These are phyloP conservation scores for Girardinichthys multiradiatus DNA, from an alignment of 2,113 vertebrate species.

Conservation along the genomic window DNA sequence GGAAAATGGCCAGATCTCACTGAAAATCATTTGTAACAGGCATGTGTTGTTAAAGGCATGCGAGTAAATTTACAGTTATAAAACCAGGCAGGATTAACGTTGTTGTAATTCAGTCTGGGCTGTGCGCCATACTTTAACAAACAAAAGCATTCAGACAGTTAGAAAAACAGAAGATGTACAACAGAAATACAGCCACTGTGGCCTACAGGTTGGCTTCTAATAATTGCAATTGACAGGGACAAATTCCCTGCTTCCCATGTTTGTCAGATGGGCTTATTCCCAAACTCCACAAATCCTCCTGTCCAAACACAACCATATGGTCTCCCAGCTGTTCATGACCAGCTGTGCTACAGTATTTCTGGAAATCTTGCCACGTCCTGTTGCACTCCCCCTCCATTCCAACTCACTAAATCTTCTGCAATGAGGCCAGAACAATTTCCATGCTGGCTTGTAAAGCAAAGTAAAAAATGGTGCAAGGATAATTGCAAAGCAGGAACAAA, in stretches of 20 bases:
- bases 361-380: conserved; percentile 37
- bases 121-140: conserved; percentile 42
- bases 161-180: conserved; percentile 29
- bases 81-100: conserved; percentile 15
- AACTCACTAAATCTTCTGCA: conserved; percentile 58
- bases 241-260: conserved; percentile 69
- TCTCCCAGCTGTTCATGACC: conserved; percentile 72
- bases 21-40: not conserved
- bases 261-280: conserved; percentile 76
- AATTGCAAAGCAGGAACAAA: conserved; percentile 36
- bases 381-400: conserved; percentile 40
- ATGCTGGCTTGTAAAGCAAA: conserved; percentile 34
- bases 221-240: conserved; percentile 77
- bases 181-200: conserved; percentile 41
- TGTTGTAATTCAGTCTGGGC: conserved; percentile 36
- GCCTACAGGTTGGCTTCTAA: conserved; percentile 49
- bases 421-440: conserved; percentile 45
- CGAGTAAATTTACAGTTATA: conserved; percentile 35
- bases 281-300: conserved; percentile 77
- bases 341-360: conserved; percentile 69
- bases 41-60: conserved; percentile 23
- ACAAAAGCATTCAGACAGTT: conserved; percentile 55
- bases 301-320: conserved; percentile 81
- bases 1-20: not conserved
- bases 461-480: conserved; percentile 16